Evolutionary conservation across 2,888 invertebrate genomes (phyloP).

Genomic region (Chironomus tentans): DNA sequence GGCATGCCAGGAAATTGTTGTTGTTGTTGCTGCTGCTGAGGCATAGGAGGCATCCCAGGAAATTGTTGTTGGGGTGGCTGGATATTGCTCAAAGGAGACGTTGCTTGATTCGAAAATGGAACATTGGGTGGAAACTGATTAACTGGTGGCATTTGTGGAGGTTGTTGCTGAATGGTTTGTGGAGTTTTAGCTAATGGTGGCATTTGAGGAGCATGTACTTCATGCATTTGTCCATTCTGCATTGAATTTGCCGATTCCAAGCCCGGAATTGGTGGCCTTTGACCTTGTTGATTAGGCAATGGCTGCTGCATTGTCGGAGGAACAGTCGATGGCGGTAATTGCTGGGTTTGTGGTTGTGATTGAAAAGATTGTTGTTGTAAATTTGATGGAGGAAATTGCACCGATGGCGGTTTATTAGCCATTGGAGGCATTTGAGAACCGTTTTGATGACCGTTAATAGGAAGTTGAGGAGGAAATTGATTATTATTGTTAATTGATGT

Average conservation of each 20-base stretch:
- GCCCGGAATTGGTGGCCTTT: too few relatives aligned
- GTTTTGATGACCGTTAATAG: too few relatives aligned
- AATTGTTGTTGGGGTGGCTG: constrained; percentile 26
- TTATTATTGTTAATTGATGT: not conserved
- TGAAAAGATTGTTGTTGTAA: not conserved
- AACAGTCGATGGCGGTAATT: not conserved
- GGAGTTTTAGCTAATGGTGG: constrained; percentile 30
- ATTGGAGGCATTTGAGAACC: too few relatives aligned
- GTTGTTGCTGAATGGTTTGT: constrained; percentile 27
- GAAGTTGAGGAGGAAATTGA: too few relatives aligned
- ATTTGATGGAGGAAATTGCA: not conserved
- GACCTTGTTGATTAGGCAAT: constrained; percentile 30
- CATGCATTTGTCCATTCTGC: too few relatives aligned
- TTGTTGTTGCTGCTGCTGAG: constrained; percentile 28
- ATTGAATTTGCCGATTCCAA: too few relatives aligned
- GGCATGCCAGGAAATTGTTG: constrained; percentile 11
- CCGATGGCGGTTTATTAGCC: too few relatives aligned
- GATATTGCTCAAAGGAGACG: not conserved
- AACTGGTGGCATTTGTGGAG: constrained; percentile 29
- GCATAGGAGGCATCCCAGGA: constrained; percentile 30
- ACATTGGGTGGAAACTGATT: constrained; percentile 20
- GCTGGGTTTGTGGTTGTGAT: not conserved
- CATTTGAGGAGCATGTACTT: constrained; percentile 27
- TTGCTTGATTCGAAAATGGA: constrained; percentile 24
- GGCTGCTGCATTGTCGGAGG: not conserved